Evolutionary conservation across 2,888 invertebrate species (phyloP), one percentile per base, ranked within the genome.

Genomic region (Nematopogon swammerdamellus): DNA sequence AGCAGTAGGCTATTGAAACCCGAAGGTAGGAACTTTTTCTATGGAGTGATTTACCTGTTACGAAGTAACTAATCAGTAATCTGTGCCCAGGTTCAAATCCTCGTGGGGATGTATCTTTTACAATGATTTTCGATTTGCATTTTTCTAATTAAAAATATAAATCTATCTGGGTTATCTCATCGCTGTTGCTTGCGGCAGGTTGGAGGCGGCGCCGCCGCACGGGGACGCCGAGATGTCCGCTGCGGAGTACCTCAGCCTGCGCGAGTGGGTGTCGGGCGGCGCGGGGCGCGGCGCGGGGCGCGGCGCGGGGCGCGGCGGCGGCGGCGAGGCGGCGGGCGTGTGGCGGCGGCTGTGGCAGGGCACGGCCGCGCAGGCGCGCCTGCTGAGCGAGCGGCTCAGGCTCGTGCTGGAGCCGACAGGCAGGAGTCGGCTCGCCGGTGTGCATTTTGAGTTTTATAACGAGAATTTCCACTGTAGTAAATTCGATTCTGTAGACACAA

Each of bases 391-490:
- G 67, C 91, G 97, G 59, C 80, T 99, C 52, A 81, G 99, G 45
- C 83, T 99, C 0, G 92, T 99, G 45, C 72, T 99, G 42, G 98
- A 99, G 67, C 99, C 99, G 0, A 96, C 97, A 0, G 91, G 93
- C 59, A 91, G 96, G 0, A 91, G 96, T 0, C 85, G 95, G 54
- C 80, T 96, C 29, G 92, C 80, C 17, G 80, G 80, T 80, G 20
- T 56, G 62, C 42, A 19, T 25, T 19, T 19, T 19, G n/a, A 14
- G 6, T 16, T 10, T 30, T 30, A 30, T 30, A 10, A 30, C 10
- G 30, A 30, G 10, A 10, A 30, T 30, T 30, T 8, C 30, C 14
- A 30, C 8, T 30, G 14, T 30, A n/a, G n/a, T n/a, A n/a, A n/a
- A n/a, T n/a, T n/a, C n/a, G n/a, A n/a, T n/a, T n/a, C n/a, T n/a